Evolutionary conservation across 1,140 invertebrate species (phyloP).

Genomic region (Hetaerina americana): DNA sequence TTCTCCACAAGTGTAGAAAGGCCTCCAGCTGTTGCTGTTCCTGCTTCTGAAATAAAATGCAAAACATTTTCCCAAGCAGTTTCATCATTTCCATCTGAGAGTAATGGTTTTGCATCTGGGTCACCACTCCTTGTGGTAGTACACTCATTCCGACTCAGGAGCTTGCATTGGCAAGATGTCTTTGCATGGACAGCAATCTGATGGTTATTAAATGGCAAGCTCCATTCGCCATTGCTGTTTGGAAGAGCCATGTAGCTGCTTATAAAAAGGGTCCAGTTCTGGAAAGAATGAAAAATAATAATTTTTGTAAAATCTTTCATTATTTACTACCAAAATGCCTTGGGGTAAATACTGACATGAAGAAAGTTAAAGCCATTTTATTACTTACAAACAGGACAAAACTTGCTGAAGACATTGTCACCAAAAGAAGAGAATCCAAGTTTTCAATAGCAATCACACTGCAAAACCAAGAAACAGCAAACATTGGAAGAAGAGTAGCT

Average conservation of each 20-base stretch:
- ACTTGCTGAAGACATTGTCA: neutral
- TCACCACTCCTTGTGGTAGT: neutral
- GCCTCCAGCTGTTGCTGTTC: neutral
- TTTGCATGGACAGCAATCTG: neutral
- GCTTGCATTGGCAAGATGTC: neutral
- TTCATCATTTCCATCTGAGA: neutral
- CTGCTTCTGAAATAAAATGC: neutral
- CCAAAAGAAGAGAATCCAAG: neutral
- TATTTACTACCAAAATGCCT: neutral
- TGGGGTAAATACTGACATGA: neutral
- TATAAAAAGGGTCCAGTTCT: neutral
- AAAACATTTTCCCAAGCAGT: neutral
- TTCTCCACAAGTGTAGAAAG: neutral
- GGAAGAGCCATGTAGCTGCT: neutral
- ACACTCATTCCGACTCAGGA: neutral
- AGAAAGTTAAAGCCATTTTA: neutral
- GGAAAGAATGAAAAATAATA: neutral
- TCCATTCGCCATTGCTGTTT: neutral
- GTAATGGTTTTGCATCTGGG: neutral
- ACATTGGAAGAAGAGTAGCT: slow-evolving; percentile 41
- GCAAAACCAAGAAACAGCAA: slow-evolving; percentile 52
- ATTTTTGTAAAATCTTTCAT: too few relatives aligned
- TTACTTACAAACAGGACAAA: neutral
- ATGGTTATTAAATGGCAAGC: neutral
- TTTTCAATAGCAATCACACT: slow-evolving; percentile 57